Conservation (phyloP, 2,113 vertebrate species). For the Ailuropoda melanoleuca region DNA sequence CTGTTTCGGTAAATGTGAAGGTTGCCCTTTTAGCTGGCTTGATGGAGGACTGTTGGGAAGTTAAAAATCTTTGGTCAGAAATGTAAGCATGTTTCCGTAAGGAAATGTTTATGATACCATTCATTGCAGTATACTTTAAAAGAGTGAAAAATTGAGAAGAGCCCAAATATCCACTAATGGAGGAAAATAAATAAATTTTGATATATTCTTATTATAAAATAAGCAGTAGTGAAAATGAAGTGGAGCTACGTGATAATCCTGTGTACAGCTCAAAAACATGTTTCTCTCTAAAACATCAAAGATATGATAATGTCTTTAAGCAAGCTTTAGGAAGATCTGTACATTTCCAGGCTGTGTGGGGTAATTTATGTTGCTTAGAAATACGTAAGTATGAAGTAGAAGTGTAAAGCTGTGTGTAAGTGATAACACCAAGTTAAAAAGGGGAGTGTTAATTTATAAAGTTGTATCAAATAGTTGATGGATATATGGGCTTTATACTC, state of each 20-base stretch:
- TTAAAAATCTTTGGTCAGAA: slow-evolving; percentile 28
- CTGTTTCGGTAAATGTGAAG: not conserved
- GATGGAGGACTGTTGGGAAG: not conserved
- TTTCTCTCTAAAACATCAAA: not conserved
- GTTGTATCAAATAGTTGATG: not conserved
- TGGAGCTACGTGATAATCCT: not conserved
- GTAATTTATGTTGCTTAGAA: not conserved
- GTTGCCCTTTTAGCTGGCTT: not conserved
- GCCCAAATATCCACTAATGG: not conserved
- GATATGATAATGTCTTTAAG: not conserved
- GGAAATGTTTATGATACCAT: not conserved
- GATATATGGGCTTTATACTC: not conserved
- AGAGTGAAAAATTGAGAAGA: not conserved
- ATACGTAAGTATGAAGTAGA: slow-evolving; percentile 4
- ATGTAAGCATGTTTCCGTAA: not conserved
- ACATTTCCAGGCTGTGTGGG: not conserved
- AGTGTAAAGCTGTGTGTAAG: not conserved
- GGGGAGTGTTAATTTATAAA: not conserved
- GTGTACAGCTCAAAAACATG: not conserved
- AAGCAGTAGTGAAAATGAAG: not conserved
- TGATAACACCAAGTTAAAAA: not conserved
- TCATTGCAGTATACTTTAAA: not conserved
- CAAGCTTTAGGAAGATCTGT: not conserved
- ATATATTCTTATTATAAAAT: slow-evolving; percentile 7
- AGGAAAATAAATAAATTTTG: not conserved